A percentile compares a stretch with the other conserved stretches of the same genome.
These are phyloP conservation scores for Chinchilla lanigera DNA, from an alignment of 2,113 vertebrate genomes.

Conservation along the genomic window DNA sequence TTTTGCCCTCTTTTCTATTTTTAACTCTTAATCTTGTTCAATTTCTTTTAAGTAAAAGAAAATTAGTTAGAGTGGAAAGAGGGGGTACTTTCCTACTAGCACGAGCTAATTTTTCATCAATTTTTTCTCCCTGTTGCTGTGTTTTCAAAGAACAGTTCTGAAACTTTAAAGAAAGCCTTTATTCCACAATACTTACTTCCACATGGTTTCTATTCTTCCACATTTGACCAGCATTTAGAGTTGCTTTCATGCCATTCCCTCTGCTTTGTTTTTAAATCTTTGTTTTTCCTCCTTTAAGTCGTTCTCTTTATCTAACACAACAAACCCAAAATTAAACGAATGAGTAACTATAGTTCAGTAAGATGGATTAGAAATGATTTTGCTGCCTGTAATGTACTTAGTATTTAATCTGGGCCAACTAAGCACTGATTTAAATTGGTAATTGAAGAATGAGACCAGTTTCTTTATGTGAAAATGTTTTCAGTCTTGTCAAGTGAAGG, in stretches of 20 bases:
- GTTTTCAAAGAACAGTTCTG: conserved; percentile 63
- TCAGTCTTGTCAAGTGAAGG: conserved; percentile 41
- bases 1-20: conserved; percentile 60
- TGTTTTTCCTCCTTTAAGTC: conserved; percentile 45
- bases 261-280: conserved; percentile 23
- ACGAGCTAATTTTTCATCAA: conserved; percentile 54
- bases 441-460: conserved; percentile 55
- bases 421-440: conserved; percentile 50
- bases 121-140: conserved; percentile 2
- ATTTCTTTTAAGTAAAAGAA: conserved; percentile 60
- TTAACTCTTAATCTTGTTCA: conserved; percentile 62
- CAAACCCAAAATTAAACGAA: conserved; percentile 40
- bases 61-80: neutral
- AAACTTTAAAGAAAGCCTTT: neutral
- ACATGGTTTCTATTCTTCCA: conserved; percentile 63
- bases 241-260: conserved; percentile 56
- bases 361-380: conserved; percentile 56
- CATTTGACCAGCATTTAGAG: conserved; percentile 59
- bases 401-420: conserved; percentile 54
- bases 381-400: conserved; percentile 37
- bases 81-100: conserved; percentile 21
- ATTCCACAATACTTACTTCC: conserved; percentile 35
- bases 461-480: conserved; percentile 53
- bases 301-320: conserved; percentile 63
- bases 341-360: conserved; percentile 19